phyloP scores from a whole-genome alignment of 2,888 invertebrate genomes.

The Xestia sexstrigata region DNA sequence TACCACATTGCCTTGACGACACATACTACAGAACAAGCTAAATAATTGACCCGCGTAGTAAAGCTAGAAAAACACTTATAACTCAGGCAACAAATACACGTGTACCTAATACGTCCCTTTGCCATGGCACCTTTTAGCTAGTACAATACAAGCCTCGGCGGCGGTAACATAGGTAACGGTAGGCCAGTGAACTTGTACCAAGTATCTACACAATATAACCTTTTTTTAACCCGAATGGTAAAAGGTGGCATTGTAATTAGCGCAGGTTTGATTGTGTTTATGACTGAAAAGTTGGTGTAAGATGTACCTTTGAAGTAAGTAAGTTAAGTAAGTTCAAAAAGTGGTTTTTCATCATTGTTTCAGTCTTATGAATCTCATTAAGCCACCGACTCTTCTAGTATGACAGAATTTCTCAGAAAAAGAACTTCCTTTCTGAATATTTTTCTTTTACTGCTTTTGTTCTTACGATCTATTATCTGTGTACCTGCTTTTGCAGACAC shows the following conservation, averaged over 20 bases:
- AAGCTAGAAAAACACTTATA: conserved; percentile 11
- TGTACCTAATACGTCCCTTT: conserved; percentile 27
- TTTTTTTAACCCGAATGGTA: not conserved
- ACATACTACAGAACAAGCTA: not conserved
- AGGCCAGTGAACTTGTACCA: conserved; percentile 15
- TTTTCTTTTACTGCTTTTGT: not conserved
- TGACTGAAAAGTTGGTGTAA: not conserved
- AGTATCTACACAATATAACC: not conserved
- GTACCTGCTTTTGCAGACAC: not conserved
- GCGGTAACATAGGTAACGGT: not conserved
- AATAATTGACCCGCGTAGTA: not conserved
- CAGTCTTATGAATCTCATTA: not conserved
- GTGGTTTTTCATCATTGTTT: not conserved
- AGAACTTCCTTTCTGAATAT: not conserved
- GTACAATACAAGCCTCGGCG: conserved; percentile 34
- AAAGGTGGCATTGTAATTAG: conserved; percentile 5
- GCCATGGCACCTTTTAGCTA: conserved; percentile 45
- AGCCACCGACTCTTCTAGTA: not conserved
- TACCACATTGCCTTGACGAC: not conserved
- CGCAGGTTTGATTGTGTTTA: not conserved
- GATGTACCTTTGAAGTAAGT: not conserved
- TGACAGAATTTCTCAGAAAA: not conserved
- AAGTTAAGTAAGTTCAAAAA: not conserved
- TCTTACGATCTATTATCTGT: not conserved
- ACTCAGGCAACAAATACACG: conserved; percentile 24